Evolutionary conservation across 2,888 invertebrate species (phyloP).

Genomic region (Cephus sareptanus): DNA sequence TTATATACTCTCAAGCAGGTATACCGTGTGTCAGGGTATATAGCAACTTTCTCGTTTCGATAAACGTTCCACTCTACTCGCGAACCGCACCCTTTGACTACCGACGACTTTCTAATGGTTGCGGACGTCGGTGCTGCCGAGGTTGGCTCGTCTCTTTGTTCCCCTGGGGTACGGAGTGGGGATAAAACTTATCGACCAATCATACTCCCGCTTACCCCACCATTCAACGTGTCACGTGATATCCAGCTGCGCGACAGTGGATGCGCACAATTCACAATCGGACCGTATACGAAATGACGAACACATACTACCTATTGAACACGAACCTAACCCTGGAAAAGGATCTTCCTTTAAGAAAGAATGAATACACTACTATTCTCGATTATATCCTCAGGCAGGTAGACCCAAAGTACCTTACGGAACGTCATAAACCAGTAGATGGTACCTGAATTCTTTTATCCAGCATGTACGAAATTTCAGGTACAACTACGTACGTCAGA

Average conservation of each 20-base stretch:
- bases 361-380: background rate
- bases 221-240: conserved; percentile 30
- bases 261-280: conserved; percentile 22
- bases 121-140: conserved; percentile 41
- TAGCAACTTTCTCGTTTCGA: conserved; percentile 3
- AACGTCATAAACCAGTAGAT: background rate
- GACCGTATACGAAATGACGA: background rate
- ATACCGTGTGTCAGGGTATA: background rate
- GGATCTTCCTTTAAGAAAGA: background rate
- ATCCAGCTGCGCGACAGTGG: conserved; percentile 23
- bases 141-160: conserved; percentile 58
- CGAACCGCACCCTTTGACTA: conserved; percentile 42
- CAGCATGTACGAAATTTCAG: background rate
- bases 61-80: conserved; percentile 19
- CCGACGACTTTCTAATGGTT: conserved; percentile 59
- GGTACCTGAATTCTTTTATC: background rate
- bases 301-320: background rate
- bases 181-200: conserved; percentile 38
- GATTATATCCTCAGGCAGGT: background rate
- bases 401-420: background rate
- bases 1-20: background rate
- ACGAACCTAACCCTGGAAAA: background rate
- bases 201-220: conserved; percentile 19
- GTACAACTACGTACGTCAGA: background rate
- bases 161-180: conserved; percentile 28